Evolutionary conservation across 2,797 vertebrate genomes (phyloP).

Genomic region (Pachyuromys duprasi): DNA sequence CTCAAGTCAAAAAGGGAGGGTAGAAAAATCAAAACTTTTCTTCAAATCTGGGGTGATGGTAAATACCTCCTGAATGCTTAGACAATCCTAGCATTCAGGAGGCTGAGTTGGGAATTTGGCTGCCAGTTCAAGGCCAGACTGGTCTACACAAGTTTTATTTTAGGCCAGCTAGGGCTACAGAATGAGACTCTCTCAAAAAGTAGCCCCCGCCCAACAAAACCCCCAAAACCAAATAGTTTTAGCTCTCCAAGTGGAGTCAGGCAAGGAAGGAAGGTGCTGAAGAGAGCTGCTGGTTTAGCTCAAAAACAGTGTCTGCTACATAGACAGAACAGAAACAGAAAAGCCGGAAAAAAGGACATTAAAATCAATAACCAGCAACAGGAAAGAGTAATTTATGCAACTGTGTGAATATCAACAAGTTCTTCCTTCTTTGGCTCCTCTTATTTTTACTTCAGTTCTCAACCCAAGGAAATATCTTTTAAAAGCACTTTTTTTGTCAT

Average conservation of each 20-base stretch:
- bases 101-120: not conserved
- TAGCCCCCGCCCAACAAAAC: not conserved
- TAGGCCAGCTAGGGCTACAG: not conserved
- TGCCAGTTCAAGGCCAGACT: not conserved
- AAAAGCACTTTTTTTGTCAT: not conserved
- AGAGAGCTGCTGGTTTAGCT: not conserved
- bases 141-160: not conserved
- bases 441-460: conserved; percentile 34
- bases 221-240: not conserved
- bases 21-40: not conserved
- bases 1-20: not conserved
- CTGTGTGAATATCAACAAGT: not conserved
- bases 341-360: not conserved
- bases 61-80: too few species aligned
- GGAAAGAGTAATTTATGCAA: not conserved
- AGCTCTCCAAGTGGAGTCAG: not conserved
- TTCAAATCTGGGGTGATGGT: not conserved
- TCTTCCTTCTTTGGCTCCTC: not conserved
- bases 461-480: not conserved
- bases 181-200: not conserved
- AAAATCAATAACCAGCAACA: not conserved
- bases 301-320: not conserved
- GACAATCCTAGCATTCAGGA: not conserved
- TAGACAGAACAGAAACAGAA: not conserved
- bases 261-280: not conserved